Evolutionary conservation across 2,113 vertebrate species (phyloP).

Genomic region (Erpornis zantholeuca): DNA sequence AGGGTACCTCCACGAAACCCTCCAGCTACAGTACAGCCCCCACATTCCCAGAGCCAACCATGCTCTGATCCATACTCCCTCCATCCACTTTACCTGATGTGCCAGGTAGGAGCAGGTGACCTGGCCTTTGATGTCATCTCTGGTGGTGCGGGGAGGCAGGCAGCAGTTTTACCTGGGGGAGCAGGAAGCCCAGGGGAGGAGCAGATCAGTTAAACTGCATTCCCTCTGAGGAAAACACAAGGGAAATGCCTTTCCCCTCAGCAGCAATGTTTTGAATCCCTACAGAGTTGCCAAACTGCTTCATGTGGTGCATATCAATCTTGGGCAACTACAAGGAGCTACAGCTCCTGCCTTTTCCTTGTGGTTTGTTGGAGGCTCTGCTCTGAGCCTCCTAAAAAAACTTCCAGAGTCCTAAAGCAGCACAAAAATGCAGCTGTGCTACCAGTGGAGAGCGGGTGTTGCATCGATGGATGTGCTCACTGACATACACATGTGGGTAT

Average conservation of each 20-base stretch:
- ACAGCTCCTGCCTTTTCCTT: not conserved
- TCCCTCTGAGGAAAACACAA: not conserved
- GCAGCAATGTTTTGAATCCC: not conserved
- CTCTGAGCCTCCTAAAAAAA: not conserved
- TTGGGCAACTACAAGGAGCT: not conserved
- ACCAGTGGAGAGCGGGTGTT: not conserved
- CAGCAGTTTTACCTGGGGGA: not conserved
- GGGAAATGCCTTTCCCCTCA: not conserved
- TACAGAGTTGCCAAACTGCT: not conserved
- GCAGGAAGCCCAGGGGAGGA: not conserved
- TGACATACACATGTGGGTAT: accelerated
- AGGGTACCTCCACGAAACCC: not conserved
- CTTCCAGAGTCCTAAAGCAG: not conserved
- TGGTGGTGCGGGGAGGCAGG: not conserved
- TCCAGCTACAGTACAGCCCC: not conserved
- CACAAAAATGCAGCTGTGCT: not conserved
- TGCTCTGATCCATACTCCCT: not conserved
- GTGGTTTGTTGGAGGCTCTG: not conserved
- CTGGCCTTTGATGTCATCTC: conserved; percentile 70
- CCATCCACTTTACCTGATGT: conserved; percentile 68
- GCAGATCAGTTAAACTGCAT: not conserved
- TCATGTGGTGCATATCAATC: accelerated
- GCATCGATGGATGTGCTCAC: not conserved
- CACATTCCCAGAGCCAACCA: not conserved
- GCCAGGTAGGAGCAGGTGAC: conserved; percentile 57